Percentiles rank a stretch among this genome's conserved stretches.
phyloP scores from a whole-genome alignment of 2,888 invertebrate species.

The Uloborus plumipes region DNA sequence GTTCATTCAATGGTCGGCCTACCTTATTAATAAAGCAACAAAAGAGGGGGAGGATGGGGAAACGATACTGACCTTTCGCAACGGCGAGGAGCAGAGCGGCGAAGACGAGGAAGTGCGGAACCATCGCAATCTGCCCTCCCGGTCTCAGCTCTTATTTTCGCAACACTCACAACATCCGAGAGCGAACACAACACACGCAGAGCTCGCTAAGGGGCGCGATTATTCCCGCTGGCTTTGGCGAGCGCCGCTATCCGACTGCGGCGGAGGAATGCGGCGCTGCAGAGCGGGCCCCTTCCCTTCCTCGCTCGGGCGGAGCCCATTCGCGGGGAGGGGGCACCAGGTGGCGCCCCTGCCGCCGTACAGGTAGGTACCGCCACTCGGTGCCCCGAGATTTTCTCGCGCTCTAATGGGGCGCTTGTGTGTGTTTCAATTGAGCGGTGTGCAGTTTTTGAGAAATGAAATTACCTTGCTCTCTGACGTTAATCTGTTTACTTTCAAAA shows the following conservation, averaged over 20 bases:
- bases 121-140: slow-evolving; percentile 17
- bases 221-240: neutral
- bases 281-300: slow-evolving; percentile 6
- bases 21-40: too few relatives aligned
- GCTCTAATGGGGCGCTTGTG: neutral
- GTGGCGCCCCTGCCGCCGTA: slow-evolving; percentile 5
- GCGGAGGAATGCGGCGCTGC: slow-evolving; percentile 21
- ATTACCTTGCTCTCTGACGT: too few relatives aligned
- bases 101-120: slow-evolving; percentile 16
- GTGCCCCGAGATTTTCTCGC: neutral
- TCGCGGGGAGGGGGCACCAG: neutral
- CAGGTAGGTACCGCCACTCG: slow-evolving; percentile 18
- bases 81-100: slow-evolving; percentile 21
- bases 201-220: neutral
- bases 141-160: neutral
- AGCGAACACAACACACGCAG: neutral
- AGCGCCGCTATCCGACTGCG: slow-evolving; percentile 16
- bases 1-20: too few relatives aligned
- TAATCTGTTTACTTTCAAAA: too few relatives aligned
- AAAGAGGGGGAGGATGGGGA: neutral
- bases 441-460: neutral
- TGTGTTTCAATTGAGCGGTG: neutral
- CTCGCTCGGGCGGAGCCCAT: slow-evolving; percentile 1
- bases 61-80: slow-evolving; percentile 14
- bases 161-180: slow-evolving; percentile 22